A percentile compares a stretch with the other conserved stretches of the same genome.
phyloP scores from a whole-genome alignment of 2,888 invertebrate species.

The Drosophila rubida region DNA sequence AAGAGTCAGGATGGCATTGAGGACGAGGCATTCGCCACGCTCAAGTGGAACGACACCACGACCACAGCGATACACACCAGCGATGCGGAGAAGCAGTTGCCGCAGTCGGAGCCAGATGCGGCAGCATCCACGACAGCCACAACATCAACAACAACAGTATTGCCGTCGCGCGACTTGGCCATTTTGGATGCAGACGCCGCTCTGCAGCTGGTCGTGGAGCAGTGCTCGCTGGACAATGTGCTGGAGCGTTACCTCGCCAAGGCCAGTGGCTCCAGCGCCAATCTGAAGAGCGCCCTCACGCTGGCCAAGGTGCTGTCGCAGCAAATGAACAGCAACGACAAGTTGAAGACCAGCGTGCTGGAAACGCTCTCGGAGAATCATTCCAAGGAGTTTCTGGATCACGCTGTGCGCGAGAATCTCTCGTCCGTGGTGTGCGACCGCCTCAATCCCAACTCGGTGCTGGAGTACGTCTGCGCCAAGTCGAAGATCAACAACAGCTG shows the following conservation, averaged over 20 bases:
- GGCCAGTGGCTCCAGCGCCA: conserved; percentile 49
- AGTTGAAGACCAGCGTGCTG: conserved; percentile 80
- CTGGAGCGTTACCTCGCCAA: conserved; percentile 77
- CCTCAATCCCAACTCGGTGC: conserved; percentile 82
- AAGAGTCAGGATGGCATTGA: conserved; percentile 51
- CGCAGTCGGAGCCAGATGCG: not conserved
- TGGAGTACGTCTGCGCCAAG: conserved; percentile 83
- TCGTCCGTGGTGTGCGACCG: conserved; percentile 84
- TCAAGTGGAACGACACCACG: conserved; percentile 78
- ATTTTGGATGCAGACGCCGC: conserved; percentile 62
- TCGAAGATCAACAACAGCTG: conserved; percentile 81
- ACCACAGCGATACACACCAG: conserved; percentile 4
- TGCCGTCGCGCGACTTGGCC: conserved; percentile 43
- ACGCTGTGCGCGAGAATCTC: conserved; percentile 84
- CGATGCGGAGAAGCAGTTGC: not conserved
- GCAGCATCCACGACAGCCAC: not conserved
- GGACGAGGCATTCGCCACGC: conserved; percentile 67
- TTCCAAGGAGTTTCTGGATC: conserved; percentile 84
- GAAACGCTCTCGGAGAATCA: conserved; percentile 84
- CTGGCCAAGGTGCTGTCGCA: conserved; percentile 80
- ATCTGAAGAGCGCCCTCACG: conserved; percentile 59
- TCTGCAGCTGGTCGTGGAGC: conserved; percentile 70
- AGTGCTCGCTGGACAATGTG: conserved; percentile 73
- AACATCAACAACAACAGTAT: not conserved
- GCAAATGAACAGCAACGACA: conserved; percentile 78